Conservation (phyloP, 2,797 vertebrate genomes). For the Gymnoscopelus microlampas region DNA sequence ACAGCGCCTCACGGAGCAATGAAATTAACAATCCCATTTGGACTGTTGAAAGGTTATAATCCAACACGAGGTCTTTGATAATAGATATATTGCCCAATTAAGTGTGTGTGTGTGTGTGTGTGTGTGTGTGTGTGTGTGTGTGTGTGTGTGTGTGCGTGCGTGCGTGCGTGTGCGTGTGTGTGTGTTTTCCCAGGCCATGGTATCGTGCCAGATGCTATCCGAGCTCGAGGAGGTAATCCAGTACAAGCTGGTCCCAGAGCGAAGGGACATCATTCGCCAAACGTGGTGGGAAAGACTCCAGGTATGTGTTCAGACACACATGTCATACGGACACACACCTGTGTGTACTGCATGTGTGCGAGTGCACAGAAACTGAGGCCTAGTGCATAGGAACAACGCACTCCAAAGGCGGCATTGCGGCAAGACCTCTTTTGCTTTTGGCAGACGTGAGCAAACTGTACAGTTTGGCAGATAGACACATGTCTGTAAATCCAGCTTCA, state of each 20-base stretch:
- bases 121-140: constrained; percentile 2
- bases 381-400: too few relatives aligned
- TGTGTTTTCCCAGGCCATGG: constrained; percentile 89
- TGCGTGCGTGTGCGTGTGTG: not conserved
- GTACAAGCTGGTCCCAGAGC: constrained; percentile 97
- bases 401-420: too few relatives aligned
- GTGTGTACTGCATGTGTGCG: constrained; percentile 5
- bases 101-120: constrained; percentile 3
- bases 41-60: too few relatives aligned
- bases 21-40: not conserved
- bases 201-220: constrained; percentile 98
- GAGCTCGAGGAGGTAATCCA: constrained; percentile 99
- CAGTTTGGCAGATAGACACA: not conserved
- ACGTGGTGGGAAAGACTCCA: constrained; percentile 99
- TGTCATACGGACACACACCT: not conserved
- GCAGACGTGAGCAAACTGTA: not conserved
- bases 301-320: constrained; percentile 76
- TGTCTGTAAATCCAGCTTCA: too few relatives aligned
- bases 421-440: not conserved
- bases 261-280: constrained; percentile 97
- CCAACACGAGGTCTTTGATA: too few relatives aligned
- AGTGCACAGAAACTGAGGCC: too few relatives aligned
- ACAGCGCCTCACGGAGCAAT: not conserved
- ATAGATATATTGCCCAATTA: not conserved
- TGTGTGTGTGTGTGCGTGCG: not conserved